Evolutionary conservation across 2,888 invertebrate species (phyloP), one percentile per base, ranked within the genome.

Genomic region (Harmothoe impar): DNA sequence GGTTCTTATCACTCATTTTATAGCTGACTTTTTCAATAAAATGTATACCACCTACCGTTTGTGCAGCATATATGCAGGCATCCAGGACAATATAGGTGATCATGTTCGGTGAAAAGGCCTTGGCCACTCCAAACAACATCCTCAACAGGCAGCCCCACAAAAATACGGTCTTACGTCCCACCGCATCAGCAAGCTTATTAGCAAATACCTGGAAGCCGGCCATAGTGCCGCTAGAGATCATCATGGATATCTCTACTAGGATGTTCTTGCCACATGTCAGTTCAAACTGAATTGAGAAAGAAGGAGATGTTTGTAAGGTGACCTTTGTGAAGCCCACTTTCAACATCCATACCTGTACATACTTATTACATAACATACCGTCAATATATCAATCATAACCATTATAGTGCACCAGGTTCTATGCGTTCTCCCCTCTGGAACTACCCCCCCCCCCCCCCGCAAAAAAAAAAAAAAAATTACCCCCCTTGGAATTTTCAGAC

Each of bases 81-180:
- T 86, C 86, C 0, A 86, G 86, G 10, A 86, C 25, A 20, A 86
- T 86, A 29, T 54, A 86, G 0, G 54, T 29, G n/a, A 25, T 86
- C 86, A 86, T 86, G 25, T 86, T 86, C 0, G 86, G 86, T 10
- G 86, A 15, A 20, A 86, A 86, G 1, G 54, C 86, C 23, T 86
- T 86, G 20, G 86, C 86, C 15, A 86, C 31, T 25, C 86, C 86
- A 29, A 33, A 25, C 29, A 86, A 15, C 7, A 20, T n/a, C 23
- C 86, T 52, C 1, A 86, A 29, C 12, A 29, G 51, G 23, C 54
- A 52, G 20, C 86, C 86, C 15, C 15, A 86, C 7, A 86, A 1
- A 29, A 86, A 86, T 0, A 86, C 25, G 15, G 25, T 23, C 23
- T 86, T 86, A 17, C 86, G 25, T 86, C 86, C 86, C 3, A 86